Conservation (phyloP, 2,888 invertebrate species). For the Scaptomyza tumidula region DNA sequence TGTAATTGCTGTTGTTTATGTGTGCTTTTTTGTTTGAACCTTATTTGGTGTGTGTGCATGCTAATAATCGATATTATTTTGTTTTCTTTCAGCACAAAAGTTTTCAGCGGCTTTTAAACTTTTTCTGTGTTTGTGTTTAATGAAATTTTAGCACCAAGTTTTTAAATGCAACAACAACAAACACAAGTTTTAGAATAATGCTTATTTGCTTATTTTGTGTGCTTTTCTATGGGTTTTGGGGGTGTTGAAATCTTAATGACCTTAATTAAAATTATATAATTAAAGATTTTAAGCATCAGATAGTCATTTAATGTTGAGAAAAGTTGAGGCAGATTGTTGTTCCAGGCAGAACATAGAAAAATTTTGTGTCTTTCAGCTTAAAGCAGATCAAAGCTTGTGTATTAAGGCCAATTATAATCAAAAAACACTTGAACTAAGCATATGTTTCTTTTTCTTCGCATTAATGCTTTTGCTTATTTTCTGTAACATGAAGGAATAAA, state of each 20-base stretch:
- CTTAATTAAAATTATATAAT: constrained; percentile 2
- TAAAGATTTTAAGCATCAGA: neutral
- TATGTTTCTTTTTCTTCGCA: neutral
- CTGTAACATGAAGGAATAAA: neutral
- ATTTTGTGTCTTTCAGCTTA: no score
- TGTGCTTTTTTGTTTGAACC: constrained; percentile 41
- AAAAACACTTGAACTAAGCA: no score
- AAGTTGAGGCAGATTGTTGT: neutral
- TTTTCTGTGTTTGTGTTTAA: constrained; percentile 16
- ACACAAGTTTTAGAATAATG: neutral
- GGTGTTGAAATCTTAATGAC: neutral
- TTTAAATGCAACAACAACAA: constrained; percentile 3
- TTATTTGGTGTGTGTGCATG: constrained; percentile 45
- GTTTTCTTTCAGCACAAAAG: constrained; percentile 67
- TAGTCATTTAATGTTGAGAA: neutral
- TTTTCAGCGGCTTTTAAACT: constrained; percentile 62
- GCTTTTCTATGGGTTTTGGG: neutral
- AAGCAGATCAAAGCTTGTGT: no score
- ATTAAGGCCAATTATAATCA: no score
- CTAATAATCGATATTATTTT: constrained; percentile 79
- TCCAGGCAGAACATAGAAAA: neutral
- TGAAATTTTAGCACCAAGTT: constrained; percentile 1
- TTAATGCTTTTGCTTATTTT: neutral
- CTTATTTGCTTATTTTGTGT: no score
- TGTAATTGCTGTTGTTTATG: constrained; percentile 6